phyloP scores from a whole-genome alignment of 1,140 invertebrate species.

The Drosophila malerkotliana region DNA sequence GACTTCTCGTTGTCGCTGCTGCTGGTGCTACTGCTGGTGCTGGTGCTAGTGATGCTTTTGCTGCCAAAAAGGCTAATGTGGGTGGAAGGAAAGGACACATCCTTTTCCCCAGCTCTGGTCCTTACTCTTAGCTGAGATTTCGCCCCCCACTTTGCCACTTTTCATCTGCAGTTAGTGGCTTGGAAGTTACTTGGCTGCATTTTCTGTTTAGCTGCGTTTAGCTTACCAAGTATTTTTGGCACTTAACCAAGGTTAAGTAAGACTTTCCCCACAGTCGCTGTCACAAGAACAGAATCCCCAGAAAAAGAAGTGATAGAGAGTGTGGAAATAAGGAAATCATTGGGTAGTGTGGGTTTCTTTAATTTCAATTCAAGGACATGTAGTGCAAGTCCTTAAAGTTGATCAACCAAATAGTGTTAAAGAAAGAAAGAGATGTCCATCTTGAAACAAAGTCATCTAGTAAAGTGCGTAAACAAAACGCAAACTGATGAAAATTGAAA shows the following conservation, averaged over 20 bases:
- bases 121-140: not conserved
- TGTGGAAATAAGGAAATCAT: constrained; percentile 9
- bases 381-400: not conserved
- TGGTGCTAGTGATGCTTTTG: not conserved
- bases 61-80: constrained; percentile 20
- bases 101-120: not conserved
- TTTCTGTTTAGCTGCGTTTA: constrained; percentile 50
- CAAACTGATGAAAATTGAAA: constrained; percentile 62
- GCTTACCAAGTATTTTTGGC: constrained; percentile 58
- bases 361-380: constrained; percentile 34
- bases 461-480: constrained; percentile 35
- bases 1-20: constrained; percentile 28
- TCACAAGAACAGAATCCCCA: constrained; percentile 10
- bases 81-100: constrained; percentile 43
- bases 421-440: constrained; percentile 14
- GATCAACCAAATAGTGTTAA: too few relatives aligned
- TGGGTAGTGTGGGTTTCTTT: constrained; percentile 5
- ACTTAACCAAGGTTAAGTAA: constrained; percentile 67
- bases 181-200: constrained; percentile 52
- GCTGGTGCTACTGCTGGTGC: not conserved
- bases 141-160: constrained; percentile 13
- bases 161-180: constrained; percentile 58
- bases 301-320: constrained; percentile 32
- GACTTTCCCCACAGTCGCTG: constrained; percentile 23
- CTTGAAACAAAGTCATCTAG: constrained; percentile 2